Conservation (phyloP, 2,797 vertebrate genomes). For the Chanos chanos region DNA sequence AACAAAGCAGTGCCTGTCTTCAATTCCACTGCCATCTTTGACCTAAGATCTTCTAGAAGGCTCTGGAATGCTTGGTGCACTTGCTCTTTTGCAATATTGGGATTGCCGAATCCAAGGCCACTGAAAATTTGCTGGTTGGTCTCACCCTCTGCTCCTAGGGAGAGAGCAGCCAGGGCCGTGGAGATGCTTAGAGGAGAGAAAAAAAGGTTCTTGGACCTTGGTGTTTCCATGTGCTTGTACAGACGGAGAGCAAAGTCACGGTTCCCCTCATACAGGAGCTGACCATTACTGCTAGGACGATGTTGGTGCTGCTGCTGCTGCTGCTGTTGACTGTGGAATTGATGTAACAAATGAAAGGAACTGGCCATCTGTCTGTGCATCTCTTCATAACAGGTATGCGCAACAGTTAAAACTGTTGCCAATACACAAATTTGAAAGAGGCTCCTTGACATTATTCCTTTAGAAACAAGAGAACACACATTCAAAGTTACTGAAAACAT, state of each 20-base stretch:
- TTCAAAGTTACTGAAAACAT: too few relatives aligned
- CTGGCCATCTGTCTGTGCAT: too few relatives aligned
- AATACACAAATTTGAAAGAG: too few relatives aligned
- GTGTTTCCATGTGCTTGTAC: slow-evolving; percentile 68
- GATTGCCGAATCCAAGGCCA: slow-evolving; percentile 73
- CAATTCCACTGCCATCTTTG: slow-evolving; percentile 48
- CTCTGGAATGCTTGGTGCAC: slow-evolving; percentile 74
- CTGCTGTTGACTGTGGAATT: too few relatives aligned
- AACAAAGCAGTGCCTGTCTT: slow-evolving; percentile 77
- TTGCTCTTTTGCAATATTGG: slow-evolving; percentile 55
- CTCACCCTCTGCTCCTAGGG: slow-evolving; percentile 77
- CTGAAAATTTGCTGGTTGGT: slow-evolving; percentile 79
- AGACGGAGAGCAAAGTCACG: slow-evolving; percentile 76
- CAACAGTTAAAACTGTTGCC: too few relatives aligned
- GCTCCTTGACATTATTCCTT: too few relatives aligned
- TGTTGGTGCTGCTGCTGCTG: slow-evolving; percentile 25
- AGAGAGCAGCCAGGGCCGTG: slow-evolving; percentile 77
- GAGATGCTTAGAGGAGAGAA: slow-evolving; percentile 84
- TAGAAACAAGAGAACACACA: too few relatives aligned
- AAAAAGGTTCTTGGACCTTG: slow-evolving; percentile 73
- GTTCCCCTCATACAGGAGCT: slow-evolving; percentile 56
- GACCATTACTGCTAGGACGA: slow-evolving; percentile 4
- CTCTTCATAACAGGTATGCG: not conserved
- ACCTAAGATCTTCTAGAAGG: slow-evolving; percentile 61
- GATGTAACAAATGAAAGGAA: too few relatives aligned